Percentiles rank a stretch among this genome's conserved stretches.
These are phyloP conservation scores for Contarinia nasturtii DNA, from an alignment of 1,140 invertebrate species.

Conservation along the genomic window DNA sequence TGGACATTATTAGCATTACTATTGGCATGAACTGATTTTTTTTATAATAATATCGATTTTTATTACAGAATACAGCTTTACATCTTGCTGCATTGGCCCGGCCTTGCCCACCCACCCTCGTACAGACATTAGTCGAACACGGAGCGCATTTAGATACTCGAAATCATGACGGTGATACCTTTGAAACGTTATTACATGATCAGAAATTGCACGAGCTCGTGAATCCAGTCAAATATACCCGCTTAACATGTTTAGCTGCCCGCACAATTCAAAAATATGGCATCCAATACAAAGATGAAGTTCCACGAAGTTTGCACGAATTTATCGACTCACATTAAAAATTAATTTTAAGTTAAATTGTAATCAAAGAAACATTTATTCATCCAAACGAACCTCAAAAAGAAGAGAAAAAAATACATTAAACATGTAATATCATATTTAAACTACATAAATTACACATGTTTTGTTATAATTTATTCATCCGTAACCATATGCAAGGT, in stretches of 20 bases:
- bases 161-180: conserved; percentile 60
- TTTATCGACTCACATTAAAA: conserved; percentile 22
- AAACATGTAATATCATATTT: too few relatives aligned
- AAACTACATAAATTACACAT: too few relatives aligned
- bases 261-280: conserved; percentile 34
- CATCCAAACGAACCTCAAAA: too few relatives aligned
- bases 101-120: conserved; percentile 42
- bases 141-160: conserved; percentile 78
- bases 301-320: conserved; percentile 15
- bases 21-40: conserved; percentile 27
- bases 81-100: conserved; percentile 22
- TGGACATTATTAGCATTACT: conserved; percentile 20
- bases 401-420: too few relatives aligned
- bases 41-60: too few relatives aligned
- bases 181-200: conserved; percentile 41
- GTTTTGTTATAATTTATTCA: too few relatives aligned
- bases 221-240: conserved; percentile 60
- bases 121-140: conserved; percentile 45
- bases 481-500: too few relatives aligned
- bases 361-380: too few relatives aligned
- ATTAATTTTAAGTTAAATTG: too few relatives aligned
- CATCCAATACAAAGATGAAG: conserved; percentile 13
- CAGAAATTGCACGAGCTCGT: conserved; percentile 43
- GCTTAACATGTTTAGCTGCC: conserved; percentile 63
- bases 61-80: too few relatives aligned